Conservation (phyloP, 2,888 invertebrate genomes). For the Chorisops tibialis region DNA sequence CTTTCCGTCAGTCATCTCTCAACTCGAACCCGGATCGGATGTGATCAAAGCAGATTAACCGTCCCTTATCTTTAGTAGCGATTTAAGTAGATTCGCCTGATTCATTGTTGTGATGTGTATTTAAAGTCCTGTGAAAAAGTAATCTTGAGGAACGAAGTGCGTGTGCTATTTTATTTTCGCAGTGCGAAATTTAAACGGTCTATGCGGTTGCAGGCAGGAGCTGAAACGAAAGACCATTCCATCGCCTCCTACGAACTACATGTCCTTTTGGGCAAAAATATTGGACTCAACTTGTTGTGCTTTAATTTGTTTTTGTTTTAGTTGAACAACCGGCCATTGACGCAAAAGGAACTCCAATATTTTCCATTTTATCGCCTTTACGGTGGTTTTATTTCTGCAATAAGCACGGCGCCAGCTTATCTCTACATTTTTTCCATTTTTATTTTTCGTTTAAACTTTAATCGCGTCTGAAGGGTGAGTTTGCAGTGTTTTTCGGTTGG, state of each 20-base stretch:
- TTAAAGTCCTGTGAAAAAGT: too few species aligned
- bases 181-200: too few species aligned
- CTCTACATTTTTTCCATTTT: slow-evolving; percentile 4
- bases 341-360: too few species aligned
- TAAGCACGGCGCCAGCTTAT: slow-evolving; percentile 22
- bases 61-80: slow-evolving; percentile 1
- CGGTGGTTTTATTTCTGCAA: slow-evolving; percentile 14
- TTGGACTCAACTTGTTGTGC: slow-evolving; percentile 22
- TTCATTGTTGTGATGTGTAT: background rate
- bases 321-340: background rate
- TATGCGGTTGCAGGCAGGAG: too few species aligned
- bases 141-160: too few species aligned
- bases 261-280: background rate
- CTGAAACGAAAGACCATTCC: too few species aligned
- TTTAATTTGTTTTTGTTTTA: slow-evolving; percentile 4
- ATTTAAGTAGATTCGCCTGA: background rate
- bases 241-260: background rate
- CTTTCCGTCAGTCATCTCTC: slow-evolving; percentile 16
- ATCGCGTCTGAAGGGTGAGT: slow-evolving; percentile 12
- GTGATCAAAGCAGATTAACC: background rate
- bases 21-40: slow-evolving; percentile 16
- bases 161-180: too few species aligned
- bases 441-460: slow-evolving; percentile 16
- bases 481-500: background rate
- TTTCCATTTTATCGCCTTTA: too few species aligned